Percentiles rank a stretch among this genome's conserved stretches.
Conservation (phyloP, 1,140 invertebrate genomes). For the Platyscapa corneri region DNA sequence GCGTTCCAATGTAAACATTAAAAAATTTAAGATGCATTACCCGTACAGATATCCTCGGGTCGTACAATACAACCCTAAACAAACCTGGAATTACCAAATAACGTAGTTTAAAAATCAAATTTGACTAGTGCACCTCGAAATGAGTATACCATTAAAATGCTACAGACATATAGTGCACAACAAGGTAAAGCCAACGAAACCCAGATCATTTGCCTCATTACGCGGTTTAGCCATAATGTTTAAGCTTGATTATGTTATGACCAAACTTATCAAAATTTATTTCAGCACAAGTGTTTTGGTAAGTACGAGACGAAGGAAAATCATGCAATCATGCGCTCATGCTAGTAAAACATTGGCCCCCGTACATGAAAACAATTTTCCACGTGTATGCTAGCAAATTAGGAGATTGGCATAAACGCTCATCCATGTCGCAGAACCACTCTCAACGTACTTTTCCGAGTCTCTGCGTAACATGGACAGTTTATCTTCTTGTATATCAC, state of each 20-base stretch:
- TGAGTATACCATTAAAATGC: background rate
- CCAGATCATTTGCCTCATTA: background rate
- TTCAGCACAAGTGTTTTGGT: background rate
- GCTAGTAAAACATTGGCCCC: no score
- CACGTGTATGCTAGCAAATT: no score
- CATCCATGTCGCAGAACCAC: no score
- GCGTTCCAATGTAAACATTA: no score
- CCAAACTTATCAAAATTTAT: background rate
- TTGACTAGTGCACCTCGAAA: background rate
- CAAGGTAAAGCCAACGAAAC: background rate
- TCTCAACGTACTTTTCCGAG: no score
- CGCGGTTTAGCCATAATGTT: background rate
- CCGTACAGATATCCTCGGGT: no score
- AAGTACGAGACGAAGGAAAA: background rate
- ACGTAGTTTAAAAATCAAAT: background rate
- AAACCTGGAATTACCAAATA: no score
- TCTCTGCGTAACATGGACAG: no score
- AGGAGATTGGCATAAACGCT: no score
- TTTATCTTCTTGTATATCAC: background rate
- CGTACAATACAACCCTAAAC: no score
- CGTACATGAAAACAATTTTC: background rate
- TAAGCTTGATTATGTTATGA: background rate
- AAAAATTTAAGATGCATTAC: no score
- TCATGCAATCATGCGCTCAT: background rate
- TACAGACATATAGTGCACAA: background rate